Evolutionary conservation across 1,140 invertebrate genomes (phyloP).

Genomic region (Augochlora pura): DNA sequence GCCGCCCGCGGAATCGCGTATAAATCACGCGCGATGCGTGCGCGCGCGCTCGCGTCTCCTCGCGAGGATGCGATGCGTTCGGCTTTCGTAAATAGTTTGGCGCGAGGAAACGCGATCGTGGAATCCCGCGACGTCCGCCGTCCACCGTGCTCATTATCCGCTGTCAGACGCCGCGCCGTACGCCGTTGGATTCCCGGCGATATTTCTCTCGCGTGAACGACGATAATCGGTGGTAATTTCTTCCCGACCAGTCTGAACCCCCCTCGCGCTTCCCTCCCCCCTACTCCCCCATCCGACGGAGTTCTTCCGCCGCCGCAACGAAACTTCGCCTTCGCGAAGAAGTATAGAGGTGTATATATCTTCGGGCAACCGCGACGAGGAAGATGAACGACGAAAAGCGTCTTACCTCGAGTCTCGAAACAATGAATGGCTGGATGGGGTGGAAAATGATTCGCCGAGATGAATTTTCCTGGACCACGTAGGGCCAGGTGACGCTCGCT

Average conservation of each 20-base stretch:
- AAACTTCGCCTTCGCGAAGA: conserved; percentile 30
- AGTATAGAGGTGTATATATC: conserved; percentile 36
- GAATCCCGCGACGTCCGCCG: conserved; percentile 17
- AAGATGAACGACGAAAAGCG: conserved; percentile 39
- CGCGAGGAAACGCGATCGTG: conserved; percentile 22
- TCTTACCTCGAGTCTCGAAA: conserved; percentile 8
- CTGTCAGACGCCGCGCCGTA: not conserved
- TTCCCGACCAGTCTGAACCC: conserved; percentile 12
- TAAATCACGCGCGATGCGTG: conserved; percentile 21
- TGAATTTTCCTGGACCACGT: conserved; percentile 11
- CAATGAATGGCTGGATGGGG: not conserved
- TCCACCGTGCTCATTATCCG: conserved; percentile 44
- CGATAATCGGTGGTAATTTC: conserved; percentile 60
- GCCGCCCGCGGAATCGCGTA: not conserved
- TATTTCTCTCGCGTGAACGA: conserved; percentile 46
- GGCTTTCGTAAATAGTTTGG: conserved; percentile 40
- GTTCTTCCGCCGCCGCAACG: not conserved
- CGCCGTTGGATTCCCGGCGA: conserved; percentile 15
- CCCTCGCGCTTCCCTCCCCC: too few relatives aligned
- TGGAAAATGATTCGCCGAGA: conserved; percentile 32
- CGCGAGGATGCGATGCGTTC: conserved; percentile 2
- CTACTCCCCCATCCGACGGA: not conserved
- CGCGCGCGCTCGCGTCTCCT: too few relatives aligned
- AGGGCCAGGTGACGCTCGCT: not conserved
- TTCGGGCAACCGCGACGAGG: conserved; percentile 9